Percentiles rank a stretch among this genome's conserved stretches.
Evolutionary conservation across 2,888 invertebrate genomes (phyloP).

Genomic region (Isoperla grammatica): DNA sequence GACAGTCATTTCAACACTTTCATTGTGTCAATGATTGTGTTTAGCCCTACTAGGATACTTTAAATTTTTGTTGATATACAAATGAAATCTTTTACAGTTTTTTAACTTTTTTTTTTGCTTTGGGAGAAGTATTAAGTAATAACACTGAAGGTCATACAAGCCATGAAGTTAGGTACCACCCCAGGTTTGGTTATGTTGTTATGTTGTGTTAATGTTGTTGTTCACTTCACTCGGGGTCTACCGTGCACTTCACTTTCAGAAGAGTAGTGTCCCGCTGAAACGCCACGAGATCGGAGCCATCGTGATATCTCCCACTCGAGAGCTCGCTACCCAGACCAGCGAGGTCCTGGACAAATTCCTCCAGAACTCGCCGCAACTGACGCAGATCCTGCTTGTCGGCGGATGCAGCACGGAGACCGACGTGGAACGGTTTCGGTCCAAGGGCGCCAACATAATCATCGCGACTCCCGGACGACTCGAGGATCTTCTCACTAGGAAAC

Average conservation of each 20-base stretch:
- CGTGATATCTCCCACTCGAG: conserved; percentile 92
- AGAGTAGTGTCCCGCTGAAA: conserved; percentile 57
- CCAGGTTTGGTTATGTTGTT: no score
- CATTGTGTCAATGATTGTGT: no score
- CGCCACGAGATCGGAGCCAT: conserved; percentile 78
- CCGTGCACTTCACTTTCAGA: conserved; percentile 47
- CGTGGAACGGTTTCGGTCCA: conserved; percentile 56
- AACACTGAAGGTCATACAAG: no score
- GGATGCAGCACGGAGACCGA: conserved; percentile 77
- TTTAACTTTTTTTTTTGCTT: no score
- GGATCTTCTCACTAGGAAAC: conserved; percentile 71
- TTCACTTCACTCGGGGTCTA: no score
- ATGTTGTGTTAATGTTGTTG: no score
- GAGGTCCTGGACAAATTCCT: conserved; percentile 55
- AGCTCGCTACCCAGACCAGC: conserved; percentile 85
- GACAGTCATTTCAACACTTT: no score
- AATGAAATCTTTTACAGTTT: no score
- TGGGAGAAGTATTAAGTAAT: no score
- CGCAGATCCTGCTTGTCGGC: conserved; percentile 67
- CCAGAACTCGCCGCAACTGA: conserved; percentile 44
- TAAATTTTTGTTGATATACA: no score
- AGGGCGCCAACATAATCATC: conserved; percentile 80
- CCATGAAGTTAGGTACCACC: no score
- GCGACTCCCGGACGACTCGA: conserved; percentile 93
- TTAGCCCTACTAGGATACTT: no score